Evolutionary conservation across 2,113 vertebrate species (phyloP).

Genomic region (Lathamus discolor): DNA sequence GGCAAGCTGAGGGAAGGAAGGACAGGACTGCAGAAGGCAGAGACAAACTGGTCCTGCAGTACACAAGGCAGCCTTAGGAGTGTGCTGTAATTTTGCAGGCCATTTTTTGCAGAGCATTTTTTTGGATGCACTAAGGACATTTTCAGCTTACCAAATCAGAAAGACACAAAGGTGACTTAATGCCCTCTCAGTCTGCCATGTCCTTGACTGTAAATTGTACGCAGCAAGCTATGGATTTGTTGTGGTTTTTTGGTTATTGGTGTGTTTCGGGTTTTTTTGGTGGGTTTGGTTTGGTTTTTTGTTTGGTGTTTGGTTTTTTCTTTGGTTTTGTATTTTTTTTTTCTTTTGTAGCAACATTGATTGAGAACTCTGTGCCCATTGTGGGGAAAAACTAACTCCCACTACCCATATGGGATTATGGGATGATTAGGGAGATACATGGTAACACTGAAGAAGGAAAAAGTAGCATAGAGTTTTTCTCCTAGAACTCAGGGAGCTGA

Average conservation of each 20-base stretch:
- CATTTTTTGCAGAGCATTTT: not conserved
- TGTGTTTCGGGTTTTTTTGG: not conserved
- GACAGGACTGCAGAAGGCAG: not conserved
- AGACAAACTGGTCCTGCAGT: not conserved
- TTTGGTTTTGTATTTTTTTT: not conserved
- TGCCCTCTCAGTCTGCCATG: not conserved
- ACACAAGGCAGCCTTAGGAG: not conserved
- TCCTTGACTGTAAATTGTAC: not conserved
- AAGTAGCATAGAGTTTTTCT: not conserved
- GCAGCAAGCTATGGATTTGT: not conserved
- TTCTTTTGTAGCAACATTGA: not conserved
- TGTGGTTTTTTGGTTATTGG: not conserved
- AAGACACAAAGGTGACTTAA: not conserved
- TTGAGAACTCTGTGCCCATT: not conserved
- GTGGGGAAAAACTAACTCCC: not conserved
- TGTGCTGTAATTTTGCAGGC: not conserved
- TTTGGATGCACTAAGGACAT: not conserved
- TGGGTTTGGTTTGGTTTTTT: not conserved
- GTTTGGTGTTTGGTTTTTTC: not conserved
- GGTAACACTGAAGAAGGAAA: not conserved
- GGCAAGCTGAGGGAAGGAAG: not conserved
- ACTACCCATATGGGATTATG: not conserved
- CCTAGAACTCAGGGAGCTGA: not conserved
- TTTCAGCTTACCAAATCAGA: not conserved
- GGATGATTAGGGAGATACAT: not conserved